Conservation (phyloP, 1,140 invertebrate genomes). For the Papilio polyxenes region DNA sequence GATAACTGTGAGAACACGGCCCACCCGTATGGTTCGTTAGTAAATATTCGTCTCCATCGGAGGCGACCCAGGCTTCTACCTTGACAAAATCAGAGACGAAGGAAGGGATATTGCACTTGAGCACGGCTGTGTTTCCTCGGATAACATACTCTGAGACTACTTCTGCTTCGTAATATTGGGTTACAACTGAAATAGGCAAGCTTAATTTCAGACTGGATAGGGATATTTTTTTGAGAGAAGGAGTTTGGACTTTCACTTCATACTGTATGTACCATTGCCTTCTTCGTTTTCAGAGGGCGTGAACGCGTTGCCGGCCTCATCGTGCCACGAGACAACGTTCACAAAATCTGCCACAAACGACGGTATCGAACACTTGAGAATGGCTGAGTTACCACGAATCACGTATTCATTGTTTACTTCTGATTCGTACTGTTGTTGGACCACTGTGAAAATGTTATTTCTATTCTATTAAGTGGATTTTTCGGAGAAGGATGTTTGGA, state of each 20-base stretch:
- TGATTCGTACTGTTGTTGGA: slow-evolving; percentile 92
- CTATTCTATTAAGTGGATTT: slow-evolving; percentile 49
- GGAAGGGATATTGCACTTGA: slow-evolving; percentile 95
- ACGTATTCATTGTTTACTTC: slow-evolving; percentile 96
- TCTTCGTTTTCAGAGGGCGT: slow-evolving; percentile 83
- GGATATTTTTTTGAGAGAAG: slow-evolving; percentile 39
- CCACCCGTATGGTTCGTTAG: slow-evolving; percentile 76
- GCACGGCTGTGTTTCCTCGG: slow-evolving; percentile 93
- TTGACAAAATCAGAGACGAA: slow-evolving; percentile 95
- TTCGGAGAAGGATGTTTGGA: slow-evolving; percentile 40
- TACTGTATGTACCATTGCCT: slow-evolving; percentile 78
- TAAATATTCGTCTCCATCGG: slow-evolving; percentile 86
- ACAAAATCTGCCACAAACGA: slow-evolving; percentile 96
- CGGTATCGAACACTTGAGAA: slow-evolving; percentile 95
- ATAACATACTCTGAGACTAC: slow-evolving; percentile 97
- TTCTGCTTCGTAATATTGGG: slow-evolving; percentile 94
- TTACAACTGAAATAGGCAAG: slow-evolving; percentile 86
- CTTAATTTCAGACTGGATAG: slow-evolving; percentile 38
- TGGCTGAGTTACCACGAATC: slow-evolving; percentile 93
- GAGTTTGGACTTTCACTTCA: slow-evolving; percentile 42
- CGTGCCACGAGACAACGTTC: slow-evolving; percentile 92
- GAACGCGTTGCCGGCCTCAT: slow-evolving; percentile 83
- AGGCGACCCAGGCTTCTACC: slow-evolving; percentile 93
- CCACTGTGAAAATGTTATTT: slow-evolving; percentile 82
- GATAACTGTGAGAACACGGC: slow-evolving; percentile 42